Base-by-base conservation (phyloP, 2,113 vertebrate species). In the Stigmatopora nigra region DNA sequence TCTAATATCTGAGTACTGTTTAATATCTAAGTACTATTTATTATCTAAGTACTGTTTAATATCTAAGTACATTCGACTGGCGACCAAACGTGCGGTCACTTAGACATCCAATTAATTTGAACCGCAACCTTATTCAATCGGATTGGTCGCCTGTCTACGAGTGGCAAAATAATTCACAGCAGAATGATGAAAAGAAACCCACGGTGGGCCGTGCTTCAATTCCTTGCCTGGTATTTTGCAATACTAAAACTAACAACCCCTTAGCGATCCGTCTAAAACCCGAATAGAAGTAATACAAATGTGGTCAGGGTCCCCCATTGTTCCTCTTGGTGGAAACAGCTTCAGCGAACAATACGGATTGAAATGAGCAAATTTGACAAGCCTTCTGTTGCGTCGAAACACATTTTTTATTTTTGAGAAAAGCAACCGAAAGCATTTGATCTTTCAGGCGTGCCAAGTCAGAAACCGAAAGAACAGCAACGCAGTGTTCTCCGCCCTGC, bases 401-500 rank as follows among this genome's bases (percentile, higher is more conserved):
- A 13, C 36, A 19, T 56, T 41, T 45, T 63, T 25, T 11, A 63
- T 41, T 45, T 63, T 25, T 11, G 65, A 78, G 72, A 67, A 52
- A 75, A 78, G 73, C 76, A 41, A 79, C 67, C 69, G 63, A n/a
- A 36, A 66, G 60, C 10, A 70, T 78, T 78, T 81, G 74, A 64
- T 67, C 55, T 89, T 90, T 35, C 89, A 98, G 96, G 96, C 71
- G 81, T 98, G 69, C 97, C 97, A 0, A 97, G 94, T 91, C 97
- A 97, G 86, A 98, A 97, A 82, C 96, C 96, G 53, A 98, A 97
- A 90, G 95, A 98, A 45, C 95, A 94, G 83, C 96, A 96, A 76
- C 93, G 96, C 48, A 97, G 94, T 6, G 97, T 99, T 63, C 91
- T 99, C 65, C 94, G 97, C 74, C 97, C 97, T 0, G 97, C 97